Evolutionary conservation across 1,140 invertebrate species (phyloP).

Genomic region (Mesaphorura yosii): DNA sequence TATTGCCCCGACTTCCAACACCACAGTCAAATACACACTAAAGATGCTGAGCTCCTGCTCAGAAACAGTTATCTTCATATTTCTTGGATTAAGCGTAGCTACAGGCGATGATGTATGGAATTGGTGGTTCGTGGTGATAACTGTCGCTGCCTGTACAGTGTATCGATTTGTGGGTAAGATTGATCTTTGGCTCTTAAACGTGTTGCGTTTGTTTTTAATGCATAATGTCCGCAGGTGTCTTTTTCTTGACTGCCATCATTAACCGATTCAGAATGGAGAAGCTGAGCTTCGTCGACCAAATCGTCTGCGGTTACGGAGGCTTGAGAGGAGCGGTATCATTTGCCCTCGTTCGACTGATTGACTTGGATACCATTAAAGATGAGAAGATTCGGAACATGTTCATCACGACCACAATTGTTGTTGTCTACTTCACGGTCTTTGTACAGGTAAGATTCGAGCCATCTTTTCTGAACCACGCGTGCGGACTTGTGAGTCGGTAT

Average conservation of each 20-base stretch:
- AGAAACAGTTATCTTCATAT: slow-evolving; percentile 99
- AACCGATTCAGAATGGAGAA: slow-evolving; percentile 86
- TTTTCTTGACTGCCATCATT: slow-evolving; percentile 73
- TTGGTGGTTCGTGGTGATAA: slow-evolving; percentile 83
- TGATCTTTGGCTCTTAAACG: neutral
- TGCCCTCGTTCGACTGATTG: slow-evolving; percentile 82
- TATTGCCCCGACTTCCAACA: slow-evolving; percentile 94
- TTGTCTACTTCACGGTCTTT: slow-evolving; percentile 98
- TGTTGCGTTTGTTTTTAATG: neutral
- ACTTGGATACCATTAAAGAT: slow-evolving; percentile 56
- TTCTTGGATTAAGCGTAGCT: slow-evolving; percentile 90
- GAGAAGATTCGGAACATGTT: slow-evolving; percentile 71
- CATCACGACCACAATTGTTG: slow-evolving; percentile 92
- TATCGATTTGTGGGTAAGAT: slow-evolving; percentile 77
- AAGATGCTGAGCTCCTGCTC: slow-evolving; percentile 94
- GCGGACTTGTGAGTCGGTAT: too few relatives aligned
- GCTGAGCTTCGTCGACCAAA: slow-evolving; percentile 87
- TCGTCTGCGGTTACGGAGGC: slow-evolving; percentile 96
- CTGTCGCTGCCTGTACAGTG: slow-evolving; percentile 85
- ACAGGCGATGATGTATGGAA: slow-evolving; percentile 91
- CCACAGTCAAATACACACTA: slow-evolving; percentile 94
- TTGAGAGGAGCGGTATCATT: slow-evolving; percentile 95
- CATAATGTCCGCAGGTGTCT: slow-evolving; percentile 55
- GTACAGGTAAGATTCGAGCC: too few relatives aligned
- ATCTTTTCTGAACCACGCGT: too few relatives aligned